phyloP scores from a whole-genome alignment of 2,797 vertebrate genomes.

The Philypnodon macrostomus region DNA sequence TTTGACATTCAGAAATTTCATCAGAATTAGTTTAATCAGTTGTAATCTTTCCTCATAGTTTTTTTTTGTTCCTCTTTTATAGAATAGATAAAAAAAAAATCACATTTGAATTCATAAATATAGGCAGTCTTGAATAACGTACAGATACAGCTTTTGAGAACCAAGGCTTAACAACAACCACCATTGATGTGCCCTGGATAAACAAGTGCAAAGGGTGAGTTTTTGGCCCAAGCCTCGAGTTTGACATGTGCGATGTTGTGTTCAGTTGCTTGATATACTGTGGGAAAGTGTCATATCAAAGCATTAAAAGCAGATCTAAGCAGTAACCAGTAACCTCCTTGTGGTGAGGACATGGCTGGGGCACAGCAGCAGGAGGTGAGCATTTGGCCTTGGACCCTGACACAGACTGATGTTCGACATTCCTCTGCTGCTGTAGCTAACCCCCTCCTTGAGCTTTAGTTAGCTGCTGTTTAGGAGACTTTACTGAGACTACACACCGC shows the following conservation, averaged over 20 bases:
- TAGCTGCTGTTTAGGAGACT: slow-evolving; percentile 34
- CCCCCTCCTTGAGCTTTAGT: slow-evolving; percentile 30
- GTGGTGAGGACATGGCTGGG: slow-evolving; percentile 6
- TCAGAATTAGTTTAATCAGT: too few relatives aligned
- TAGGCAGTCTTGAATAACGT: too few relatives aligned
- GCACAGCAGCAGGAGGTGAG: slow-evolving; percentile 44
- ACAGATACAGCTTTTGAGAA: too few relatives aligned
- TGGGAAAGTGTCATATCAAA: slow-evolving; percentile 4
- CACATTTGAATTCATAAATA: too few relatives aligned
- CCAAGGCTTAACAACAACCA: background rate
- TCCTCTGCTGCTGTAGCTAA: slow-evolving; percentile 52
- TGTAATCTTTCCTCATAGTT: too few relatives aligned
- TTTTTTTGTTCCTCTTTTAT: too few relatives aligned
- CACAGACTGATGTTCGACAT: slow-evolving; percentile 65
- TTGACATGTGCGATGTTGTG: background rate
- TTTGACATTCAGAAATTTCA: too few relatives aligned
- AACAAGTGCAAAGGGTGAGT: too few relatives aligned
- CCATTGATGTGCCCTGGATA: background rate
- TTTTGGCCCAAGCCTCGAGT: too few relatives aligned
- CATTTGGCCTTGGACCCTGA: slow-evolving; percentile 62
- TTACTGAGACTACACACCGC: slow-evolving; percentile 36
- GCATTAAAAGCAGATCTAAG: background rate
- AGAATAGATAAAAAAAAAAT: too few relatives aligned
- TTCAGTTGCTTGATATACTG: background rate
- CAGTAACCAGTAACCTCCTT: slow-evolving; percentile 5